Percentiles rank a stretch among this genome's conserved stretches.
phyloP scores from a whole-genome alignment of 2,113 vertebrate genomes.

The Clinocottus analis region DNA sequence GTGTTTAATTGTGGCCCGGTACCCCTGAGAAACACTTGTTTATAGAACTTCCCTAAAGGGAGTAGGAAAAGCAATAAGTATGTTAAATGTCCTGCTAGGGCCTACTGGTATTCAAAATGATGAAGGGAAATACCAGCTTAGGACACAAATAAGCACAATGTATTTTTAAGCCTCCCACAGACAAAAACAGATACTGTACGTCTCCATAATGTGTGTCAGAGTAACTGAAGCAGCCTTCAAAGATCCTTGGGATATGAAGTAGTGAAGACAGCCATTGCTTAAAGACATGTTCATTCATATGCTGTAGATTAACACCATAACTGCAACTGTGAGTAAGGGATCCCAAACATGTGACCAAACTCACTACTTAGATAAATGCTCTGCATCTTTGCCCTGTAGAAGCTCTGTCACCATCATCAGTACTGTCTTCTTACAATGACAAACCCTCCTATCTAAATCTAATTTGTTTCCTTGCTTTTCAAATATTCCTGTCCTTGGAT shows the following conservation, averaged over 20 bases:
- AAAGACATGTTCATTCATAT: not conserved
- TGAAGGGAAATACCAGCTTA: conserved; percentile 51
- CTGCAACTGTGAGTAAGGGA: not conserved
- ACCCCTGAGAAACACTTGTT: conserved; percentile 64
- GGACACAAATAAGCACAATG: conserved; percentile 21
- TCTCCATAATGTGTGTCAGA: conserved; percentile 7
- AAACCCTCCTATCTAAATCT: conserved; percentile 3
- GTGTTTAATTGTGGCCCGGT: conserved; percentile 63
- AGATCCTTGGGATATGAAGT: not conserved
- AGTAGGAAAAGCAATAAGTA: conserved; percentile 33
- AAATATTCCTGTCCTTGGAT: conserved; percentile 5
- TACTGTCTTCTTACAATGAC: not conserved
- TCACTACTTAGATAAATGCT: not conserved
- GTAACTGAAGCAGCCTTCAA: not conserved
- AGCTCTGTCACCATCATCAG: conserved; percentile 2
- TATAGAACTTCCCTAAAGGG: conserved; percentile 36
- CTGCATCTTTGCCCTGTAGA: not conserved
- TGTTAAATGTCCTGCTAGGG: conserved; percentile 51
- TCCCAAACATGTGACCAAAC: not conserved
- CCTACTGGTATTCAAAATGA: conserved; percentile 44
- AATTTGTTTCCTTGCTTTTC: not conserved
- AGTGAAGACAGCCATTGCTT: not conserved
- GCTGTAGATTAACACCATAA: conserved; percentile 6
- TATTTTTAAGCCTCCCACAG: not conserved
- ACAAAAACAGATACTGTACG: not conserved